A percentile compares a stretch with the other conserved stretches of the same genome.
phyloP scores from a whole-genome alignment of 30 jellyfish, hydroid and myxozoan genomes.

The Aurelia aurita complex sp. Pacific region DNA sequence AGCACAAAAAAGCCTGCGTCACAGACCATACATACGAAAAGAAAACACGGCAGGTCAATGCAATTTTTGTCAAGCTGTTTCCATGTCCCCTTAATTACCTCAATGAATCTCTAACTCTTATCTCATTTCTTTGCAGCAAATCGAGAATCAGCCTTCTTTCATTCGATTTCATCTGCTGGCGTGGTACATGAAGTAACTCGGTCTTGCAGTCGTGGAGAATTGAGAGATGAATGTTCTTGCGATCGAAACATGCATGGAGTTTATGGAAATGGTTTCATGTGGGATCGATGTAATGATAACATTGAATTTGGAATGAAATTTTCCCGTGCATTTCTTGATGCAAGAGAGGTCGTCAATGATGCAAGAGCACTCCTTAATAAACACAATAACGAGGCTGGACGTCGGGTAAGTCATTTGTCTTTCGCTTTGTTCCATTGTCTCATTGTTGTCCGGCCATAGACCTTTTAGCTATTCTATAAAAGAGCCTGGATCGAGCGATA shows the following conservation, averaged over 20 bases:
- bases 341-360: conserved; percentile 92
- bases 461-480: neutral
- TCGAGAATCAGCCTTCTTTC: conserved; percentile 93
- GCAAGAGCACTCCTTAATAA: conserved; percentile 92
- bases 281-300: conserved; percentile 95
- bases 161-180: conserved; percentile 94
- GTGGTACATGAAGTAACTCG: conserved; percentile 87
- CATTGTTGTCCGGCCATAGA: no score
- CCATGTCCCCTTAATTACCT: no score
- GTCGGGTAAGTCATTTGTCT: conserved; percentile 61
- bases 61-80: no score
- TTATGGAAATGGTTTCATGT: conserved; percentile 52
- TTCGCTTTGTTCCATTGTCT: neutral
- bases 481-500: no score
- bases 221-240: conserved; percentile 72
- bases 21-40: no score
- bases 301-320: conserved; percentile 78
- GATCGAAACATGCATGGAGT: conserved; percentile 42
- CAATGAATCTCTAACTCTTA: no score
- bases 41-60: no score
- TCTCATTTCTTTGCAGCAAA: conserved; percentile 54
- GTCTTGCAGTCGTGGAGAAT: conserved; percentile 85
- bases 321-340: conserved; percentile 89
- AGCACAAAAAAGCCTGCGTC: no score
- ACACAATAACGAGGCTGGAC: conserved; percentile 95